Percentiles rank a stretch among this genome's conserved stretches.
Evolutionary conservation across 2,113 vertebrate species (phyloP).

Genomic region (Grantiella picta): DNA sequence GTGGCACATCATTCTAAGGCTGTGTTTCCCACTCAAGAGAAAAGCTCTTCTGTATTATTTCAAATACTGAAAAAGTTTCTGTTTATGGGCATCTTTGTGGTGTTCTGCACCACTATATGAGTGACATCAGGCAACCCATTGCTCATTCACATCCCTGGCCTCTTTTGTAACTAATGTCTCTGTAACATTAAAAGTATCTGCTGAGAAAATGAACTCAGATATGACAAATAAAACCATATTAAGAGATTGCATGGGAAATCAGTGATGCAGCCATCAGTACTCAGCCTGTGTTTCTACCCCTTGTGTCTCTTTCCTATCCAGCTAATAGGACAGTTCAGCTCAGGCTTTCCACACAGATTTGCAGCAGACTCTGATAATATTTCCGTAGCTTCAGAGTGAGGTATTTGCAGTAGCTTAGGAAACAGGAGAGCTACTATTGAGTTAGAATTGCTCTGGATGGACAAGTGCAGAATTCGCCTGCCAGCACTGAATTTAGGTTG

Average conservation of each 20-base stretch:
- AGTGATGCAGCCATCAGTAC: neutral
- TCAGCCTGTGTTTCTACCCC: rapidly evolving
- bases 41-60: neutral
- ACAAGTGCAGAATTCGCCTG: neutral
- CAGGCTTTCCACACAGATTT: neutral
- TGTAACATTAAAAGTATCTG: neutral
- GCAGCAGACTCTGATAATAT: neutral
- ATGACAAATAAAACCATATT: neutral
- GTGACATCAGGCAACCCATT: neutral
- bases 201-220: neutral
- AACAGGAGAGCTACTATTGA: neutral
- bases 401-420: neutral
- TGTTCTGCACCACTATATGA: neutral
- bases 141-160: neutral
- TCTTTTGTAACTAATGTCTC: neutral
- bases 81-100: neutral
- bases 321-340: neutral
- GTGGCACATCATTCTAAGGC: neutral
- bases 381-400: neutral
- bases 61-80: neutral
- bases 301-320: neutral
- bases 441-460: neutral
- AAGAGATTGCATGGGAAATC: neutral
- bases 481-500: neutral
- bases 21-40: neutral